These are phyloP conservation scores for Pocillopora verrucosa DNA, from an alignment of 64 coral and sea anemone genomes.

Conservation along the genomic window DNA sequence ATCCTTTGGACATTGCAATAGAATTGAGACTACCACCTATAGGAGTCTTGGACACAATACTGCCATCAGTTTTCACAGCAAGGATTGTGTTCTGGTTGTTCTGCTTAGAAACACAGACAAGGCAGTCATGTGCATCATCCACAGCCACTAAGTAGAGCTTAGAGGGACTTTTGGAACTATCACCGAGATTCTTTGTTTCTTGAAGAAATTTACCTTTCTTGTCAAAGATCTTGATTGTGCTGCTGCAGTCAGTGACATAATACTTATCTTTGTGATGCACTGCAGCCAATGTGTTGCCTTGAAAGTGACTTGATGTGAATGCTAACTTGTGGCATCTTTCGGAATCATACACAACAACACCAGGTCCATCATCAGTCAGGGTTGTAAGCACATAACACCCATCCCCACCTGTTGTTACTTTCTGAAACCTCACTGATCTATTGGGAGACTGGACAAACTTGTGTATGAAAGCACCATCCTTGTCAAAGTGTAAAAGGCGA, in stretches of 20 bases:
- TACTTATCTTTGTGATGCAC: constrained; percentile 1
- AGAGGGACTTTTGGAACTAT: too few relatives aligned
- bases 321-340: constrained; percentile 21
- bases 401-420: constrained; percentile 1
- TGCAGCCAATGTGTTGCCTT: not conserved
- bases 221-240: constrained; percentile 27
- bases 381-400: constrained; percentile 9
- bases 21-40: constrained; percentile 1
- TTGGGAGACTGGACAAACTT: constrained; percentile 21
- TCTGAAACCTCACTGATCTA: constrained; percentile 23
- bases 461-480: constrained; percentile 26
- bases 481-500: constrained; percentile 26
- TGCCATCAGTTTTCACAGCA: not conserved
- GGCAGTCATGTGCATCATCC: not conserved
- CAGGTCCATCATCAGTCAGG: not conserved
- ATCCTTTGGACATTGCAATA: constrained; percentile 23
- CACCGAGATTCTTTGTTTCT: not conserved
- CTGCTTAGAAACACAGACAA: constrained; percentile 13
- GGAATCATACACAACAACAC: constrained; percentile 6
- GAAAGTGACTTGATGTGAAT: not conserved
- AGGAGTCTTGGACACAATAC: not conserved
- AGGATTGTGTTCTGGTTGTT: constrained; percentile 9
- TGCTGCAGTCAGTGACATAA: constrained; percentile 6
- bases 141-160: not conserved
- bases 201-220: constrained; percentile 7